phyloP scores from a whole-genome alignment of 1,140 invertebrate species.

The Palaemon carinicauda region DNA sequence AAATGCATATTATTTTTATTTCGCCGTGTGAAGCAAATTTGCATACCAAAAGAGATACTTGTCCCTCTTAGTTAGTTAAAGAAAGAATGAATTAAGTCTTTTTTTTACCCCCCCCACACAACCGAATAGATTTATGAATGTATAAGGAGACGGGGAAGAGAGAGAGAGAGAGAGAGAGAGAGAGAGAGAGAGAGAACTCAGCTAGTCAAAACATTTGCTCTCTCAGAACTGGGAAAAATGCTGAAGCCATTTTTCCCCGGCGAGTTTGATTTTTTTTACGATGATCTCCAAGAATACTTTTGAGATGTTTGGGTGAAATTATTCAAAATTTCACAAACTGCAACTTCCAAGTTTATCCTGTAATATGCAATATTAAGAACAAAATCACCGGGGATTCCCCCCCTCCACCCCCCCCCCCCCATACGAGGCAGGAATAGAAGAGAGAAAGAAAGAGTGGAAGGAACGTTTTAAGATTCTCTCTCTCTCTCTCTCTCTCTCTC shows the following conservation, averaged over 20 bases:
- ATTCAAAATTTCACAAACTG: background rate
- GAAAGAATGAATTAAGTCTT: conserved; percentile 38
- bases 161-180: no score
- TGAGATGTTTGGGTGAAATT: background rate
- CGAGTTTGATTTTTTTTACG: background rate
- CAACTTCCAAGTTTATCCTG: background rate
- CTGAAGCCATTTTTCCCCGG: background rate
- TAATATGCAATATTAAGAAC: background rate
- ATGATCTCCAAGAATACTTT: background rate
- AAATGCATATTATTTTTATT: conserved; percentile 54
- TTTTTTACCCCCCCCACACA: background rate
- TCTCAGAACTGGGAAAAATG: background rate
- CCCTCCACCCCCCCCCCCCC: background rate
- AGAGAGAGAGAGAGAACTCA: no score
- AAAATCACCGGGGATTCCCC: background rate
- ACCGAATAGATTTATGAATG: conserved; percentile 15
- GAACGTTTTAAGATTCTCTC: background rate
- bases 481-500: no score
- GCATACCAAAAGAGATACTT: conserved; percentile 56
- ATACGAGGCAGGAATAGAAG: background rate
- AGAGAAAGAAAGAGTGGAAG: background rate
- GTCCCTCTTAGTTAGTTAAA: conserved; percentile 53
- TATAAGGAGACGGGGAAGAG: background rate
- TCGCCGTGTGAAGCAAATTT: conserved; percentile 49
- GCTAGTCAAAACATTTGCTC: conserved; percentile 37